These are phyloP conservation scores for Pteronura brasiliensis DNA, from an alignment of 2,113 vertebrate genomes.

Conservation along the genomic window DNA sequence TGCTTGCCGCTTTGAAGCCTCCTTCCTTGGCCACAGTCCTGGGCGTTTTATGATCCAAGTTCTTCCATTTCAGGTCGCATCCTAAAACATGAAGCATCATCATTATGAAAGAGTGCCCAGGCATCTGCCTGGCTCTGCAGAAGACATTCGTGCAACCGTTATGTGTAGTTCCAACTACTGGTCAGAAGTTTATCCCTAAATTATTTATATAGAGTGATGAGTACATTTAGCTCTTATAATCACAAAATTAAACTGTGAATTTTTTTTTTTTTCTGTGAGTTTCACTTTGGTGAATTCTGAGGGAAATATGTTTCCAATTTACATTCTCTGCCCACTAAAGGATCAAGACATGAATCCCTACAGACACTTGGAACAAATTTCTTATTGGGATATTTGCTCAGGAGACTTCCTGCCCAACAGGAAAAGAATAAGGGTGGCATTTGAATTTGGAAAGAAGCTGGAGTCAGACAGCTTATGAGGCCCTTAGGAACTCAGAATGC, in stretches of 20 bases:
- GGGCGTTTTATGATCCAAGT: slow-evolving; percentile 84
- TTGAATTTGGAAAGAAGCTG: not conserved
- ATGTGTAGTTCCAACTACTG: not conserved
- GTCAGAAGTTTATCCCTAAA: not conserved
- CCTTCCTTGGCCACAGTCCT: slow-evolving; percentile 86
- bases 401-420: not conserved
- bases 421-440: not conserved
- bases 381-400: not conserved
- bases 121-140: not conserved
- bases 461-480: not conserved
- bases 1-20: slow-evolving; percentile 86
- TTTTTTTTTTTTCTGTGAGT: not conserved
- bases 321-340: not conserved
- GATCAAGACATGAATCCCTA: not conserved
- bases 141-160: not conserved
- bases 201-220: not conserved
- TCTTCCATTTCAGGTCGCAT: slow-evolving; percentile 91
- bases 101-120: not conserved
- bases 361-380: not conserved
- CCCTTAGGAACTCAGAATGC: not conserved
- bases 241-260: not conserved
- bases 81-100: slow-evolving; percentile 81
- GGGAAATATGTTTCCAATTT: not conserved
- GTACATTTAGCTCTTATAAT: not conserved
- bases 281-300: slow-evolving; percentile 32